Evolutionary conservation across 2,113 vertebrate species (phyloP).

Genomic region (Naja naja): DNA sequence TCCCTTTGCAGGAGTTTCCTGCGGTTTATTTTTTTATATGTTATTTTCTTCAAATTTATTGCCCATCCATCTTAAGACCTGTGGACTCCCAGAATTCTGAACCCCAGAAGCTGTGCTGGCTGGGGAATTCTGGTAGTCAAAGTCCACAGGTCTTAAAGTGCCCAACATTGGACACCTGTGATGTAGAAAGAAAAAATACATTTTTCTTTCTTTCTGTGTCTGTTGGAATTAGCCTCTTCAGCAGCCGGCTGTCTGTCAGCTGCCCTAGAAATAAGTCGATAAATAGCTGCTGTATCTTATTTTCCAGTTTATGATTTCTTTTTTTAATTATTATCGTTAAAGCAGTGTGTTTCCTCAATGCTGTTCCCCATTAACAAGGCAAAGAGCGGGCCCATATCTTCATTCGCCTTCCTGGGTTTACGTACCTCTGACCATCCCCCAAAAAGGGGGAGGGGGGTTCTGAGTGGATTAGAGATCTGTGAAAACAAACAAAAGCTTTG

Average conservation of each 20-base stretch:
- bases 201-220: too few relatives aligned
- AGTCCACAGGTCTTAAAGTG: not conserved
- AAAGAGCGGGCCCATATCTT: too few relatives aligned
- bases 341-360: not conserved
- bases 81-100: too few relatives aligned
- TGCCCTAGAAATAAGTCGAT: too few relatives aligned
- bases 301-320: not conserved
- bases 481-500: not conserved
- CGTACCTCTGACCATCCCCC: not conserved
- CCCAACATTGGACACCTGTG: not conserved
- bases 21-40: too few relatives aligned
- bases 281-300: not conserved
- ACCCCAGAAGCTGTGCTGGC: too few relatives aligned
- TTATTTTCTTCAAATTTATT: too few relatives aligned
- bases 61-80: too few relatives aligned
- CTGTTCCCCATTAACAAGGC: not conserved
- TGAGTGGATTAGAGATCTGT: not conserved
- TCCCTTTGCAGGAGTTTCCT: too few relatives aligned
- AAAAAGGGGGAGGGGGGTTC: accelerated
- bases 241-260: not conserved
- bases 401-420: not conserved
- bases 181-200: not conserved
- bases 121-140: not conserved
- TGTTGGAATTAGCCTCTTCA: not conserved
- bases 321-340: not conserved